A percentile compares a stretch with the other conserved stretches of the same genome.
phyloP scores from a whole-genome alignment of 2,797 vertebrate species.

The Erithacus rubecula region DNA sequence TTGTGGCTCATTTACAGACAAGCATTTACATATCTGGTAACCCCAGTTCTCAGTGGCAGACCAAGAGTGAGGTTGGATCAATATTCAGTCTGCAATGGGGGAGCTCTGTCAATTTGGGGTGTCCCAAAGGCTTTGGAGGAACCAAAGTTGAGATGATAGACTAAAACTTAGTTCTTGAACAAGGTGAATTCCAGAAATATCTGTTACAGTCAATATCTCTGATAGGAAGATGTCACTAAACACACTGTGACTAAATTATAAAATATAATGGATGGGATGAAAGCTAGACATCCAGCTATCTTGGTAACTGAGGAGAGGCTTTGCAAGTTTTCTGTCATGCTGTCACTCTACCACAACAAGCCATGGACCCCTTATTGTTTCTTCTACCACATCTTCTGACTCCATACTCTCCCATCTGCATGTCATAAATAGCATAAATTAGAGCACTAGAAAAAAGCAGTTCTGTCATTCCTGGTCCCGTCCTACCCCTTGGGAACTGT shows the following conservation, averaged over 20 bases:
- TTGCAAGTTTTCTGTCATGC: background rate
- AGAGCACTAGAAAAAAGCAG: background rate
- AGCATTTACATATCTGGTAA: background rate
- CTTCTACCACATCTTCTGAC: too few relatives aligned
- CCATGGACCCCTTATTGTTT: too few relatives aligned
- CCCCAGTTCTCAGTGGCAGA: background rate
- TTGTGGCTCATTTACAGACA: background rate
- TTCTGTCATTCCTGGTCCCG: background rate
- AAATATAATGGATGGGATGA: background rate
- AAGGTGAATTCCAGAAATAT: background rate
- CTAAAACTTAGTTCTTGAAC: background rate
- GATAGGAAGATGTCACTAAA: background rate
- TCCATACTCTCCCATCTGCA: background rate
- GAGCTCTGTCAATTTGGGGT: background rate
- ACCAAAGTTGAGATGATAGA: background rate
- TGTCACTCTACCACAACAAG: background rate
- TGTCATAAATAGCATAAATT: background rate
- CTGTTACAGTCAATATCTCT: background rate
- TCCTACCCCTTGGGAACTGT: accelerated
- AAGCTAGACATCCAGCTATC: background rate
- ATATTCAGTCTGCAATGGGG: background rate
- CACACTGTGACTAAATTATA: background rate
- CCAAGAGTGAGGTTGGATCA: background rate
- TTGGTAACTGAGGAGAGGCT: background rate
- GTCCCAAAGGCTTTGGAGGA: background rate